Percentiles rank a stretch among this genome's conserved stretches.
Evolutionary conservation across 2,888 invertebrate genomes (phyloP).

Genomic region (Chironomus tentans): DNA sequence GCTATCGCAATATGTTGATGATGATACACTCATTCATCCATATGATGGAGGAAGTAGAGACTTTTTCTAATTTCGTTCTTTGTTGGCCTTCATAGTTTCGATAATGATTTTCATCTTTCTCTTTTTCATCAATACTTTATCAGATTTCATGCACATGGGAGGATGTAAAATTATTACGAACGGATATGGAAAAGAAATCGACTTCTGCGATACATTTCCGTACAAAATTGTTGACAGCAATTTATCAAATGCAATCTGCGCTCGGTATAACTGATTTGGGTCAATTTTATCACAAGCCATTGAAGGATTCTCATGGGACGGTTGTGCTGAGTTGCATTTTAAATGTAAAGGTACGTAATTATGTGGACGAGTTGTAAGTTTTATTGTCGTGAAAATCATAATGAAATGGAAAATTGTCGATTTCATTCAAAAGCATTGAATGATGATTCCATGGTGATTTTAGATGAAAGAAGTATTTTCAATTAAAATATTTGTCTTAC

Average conservation of each 20-base stretch:
- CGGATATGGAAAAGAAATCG: slow-evolving; percentile 89
- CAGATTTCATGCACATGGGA: slow-evolving; percentile 95
- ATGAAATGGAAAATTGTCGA: no score
- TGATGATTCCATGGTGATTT: no score
- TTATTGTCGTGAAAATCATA: no score
- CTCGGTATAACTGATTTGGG: slow-evolving; percentile 89
- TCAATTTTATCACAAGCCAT: slow-evolving; percentile 84
- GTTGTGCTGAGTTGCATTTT: slow-evolving; percentile 84
- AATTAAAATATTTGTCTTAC: no score
- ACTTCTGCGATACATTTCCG: slow-evolving; percentile 87
- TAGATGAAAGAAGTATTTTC: no score
- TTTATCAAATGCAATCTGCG: slow-evolving; percentile 86
- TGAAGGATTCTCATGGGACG: slow-evolving; percentile 81
- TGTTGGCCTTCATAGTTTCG: neutral
- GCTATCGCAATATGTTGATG: neutral
- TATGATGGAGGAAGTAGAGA: neutral
- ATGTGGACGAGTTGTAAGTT: neutral
- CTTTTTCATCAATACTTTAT: neutral
- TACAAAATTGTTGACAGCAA: slow-evolving; percentile 83
- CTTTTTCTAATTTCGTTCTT: neutral
- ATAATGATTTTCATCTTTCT: neutral
- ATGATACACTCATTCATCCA: neutral
- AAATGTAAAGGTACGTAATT: slow-evolving; percentile 38
- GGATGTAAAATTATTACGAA: slow-evolving; percentile 81
- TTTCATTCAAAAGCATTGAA: no score